Evolutionary conservation across 2,797 vertebrate species (phyloP), one percentile per base, ranked within the genome.

Genomic region (Tapera naevia): DNA sequence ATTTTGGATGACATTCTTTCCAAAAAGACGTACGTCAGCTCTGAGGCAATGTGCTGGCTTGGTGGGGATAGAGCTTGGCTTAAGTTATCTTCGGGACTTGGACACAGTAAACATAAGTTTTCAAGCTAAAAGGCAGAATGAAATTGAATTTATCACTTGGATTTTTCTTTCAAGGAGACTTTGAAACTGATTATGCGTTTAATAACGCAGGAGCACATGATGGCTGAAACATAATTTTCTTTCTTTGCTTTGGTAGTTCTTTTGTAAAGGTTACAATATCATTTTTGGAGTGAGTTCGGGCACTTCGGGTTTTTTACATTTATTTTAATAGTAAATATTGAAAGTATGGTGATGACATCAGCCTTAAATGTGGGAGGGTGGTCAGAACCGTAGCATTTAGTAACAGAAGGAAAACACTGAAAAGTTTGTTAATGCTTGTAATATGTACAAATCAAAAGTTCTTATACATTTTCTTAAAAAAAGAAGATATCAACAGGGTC

Each of bases 201-300:
- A 95, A 93, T 94, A 96, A 87, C 45, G 53, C 65, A 41, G 69
- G 46, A 65, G 61, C 22, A 83, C 9, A 61, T 25, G 24, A 62
- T 71, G 64, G 65, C 57, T 39, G 56, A 86, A 91, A 82, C 17
- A 60, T 10, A 22, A 51, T 91, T 94, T 95, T 64, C 80, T 69
- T 64, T 85, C 73, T 95, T 92, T 95, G 37, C 85, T 86, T 95
- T 84, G 19, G 65, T 43, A 64, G 62, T 50, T 93, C 88, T 83
- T 94, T 54, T 81, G 79, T 91, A 95, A 96, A 94, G 80, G 91
- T 94, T 94, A 88, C 70, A 67, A 64, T 91, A 80, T 81, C 32
- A 88, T 84, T 76, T 86, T 72, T 35, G 72, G 54, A 93, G 62
- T 16, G 53, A 57, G 58, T 92, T 81, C 76, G 51, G 37, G 41